A percentile compares a stretch with the other conserved stretches of the same genome.
Evolutionary conservation across 1,140 invertebrate genomes (phyloP).

Genomic region (Melanaphis sacchari): DNA sequence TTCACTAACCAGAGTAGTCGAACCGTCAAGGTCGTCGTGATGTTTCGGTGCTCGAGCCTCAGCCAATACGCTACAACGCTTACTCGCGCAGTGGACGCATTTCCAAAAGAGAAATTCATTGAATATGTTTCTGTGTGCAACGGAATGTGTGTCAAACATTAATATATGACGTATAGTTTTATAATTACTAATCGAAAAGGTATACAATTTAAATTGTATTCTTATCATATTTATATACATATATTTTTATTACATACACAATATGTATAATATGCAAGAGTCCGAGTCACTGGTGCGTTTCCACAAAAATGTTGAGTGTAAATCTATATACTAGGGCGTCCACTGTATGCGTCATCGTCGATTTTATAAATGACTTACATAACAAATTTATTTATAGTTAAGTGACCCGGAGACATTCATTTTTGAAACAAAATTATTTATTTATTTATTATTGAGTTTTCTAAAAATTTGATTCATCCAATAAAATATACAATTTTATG

Average conservation of each 20-base stretch:
- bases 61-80: background rate
- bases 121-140: background rate
- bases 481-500: background rate
- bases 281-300: background rate
- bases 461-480: background rate
- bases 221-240: background rate
- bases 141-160: conserved; percentile 43
- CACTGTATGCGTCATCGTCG: background rate
- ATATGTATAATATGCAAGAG: background rate
- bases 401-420: background rate
- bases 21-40: background rate
- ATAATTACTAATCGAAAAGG: background rate
- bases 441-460: background rate
- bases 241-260: background rate
- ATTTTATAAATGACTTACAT: background rate
- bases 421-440: background rate
- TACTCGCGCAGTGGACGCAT: background rate
- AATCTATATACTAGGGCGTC: background rate
- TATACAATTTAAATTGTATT: background rate
- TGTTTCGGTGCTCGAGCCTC: background rate
- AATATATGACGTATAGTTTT: no score
- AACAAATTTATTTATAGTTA: background rate
- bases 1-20: background rate
- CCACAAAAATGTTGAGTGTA: background rate
- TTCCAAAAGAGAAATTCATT: conserved; percentile 50